phyloP scores from a whole-genome alignment of 2,797 vertebrate species.

The Rhabdomys pumilio region DNA sequence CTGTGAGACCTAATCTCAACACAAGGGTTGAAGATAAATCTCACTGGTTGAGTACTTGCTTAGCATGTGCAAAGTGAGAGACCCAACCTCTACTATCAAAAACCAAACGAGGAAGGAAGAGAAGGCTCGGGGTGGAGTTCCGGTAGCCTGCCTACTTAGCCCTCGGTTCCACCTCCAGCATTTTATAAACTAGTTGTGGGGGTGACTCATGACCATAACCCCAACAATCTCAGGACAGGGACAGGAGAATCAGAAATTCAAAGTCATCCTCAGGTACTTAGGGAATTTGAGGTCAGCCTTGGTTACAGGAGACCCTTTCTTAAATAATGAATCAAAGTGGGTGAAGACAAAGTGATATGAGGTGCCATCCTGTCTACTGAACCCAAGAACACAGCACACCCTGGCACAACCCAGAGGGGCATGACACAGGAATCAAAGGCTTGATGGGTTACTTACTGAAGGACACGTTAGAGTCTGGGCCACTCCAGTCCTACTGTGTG shows the following conservation, averaged over 20 bases:
- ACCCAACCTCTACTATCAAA: neutral
- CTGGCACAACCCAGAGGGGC: neutral
- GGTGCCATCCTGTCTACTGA: neutral
- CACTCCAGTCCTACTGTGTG: neutral
- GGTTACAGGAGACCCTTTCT: neutral
- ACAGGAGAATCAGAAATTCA: neutral
- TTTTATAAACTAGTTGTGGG: neutral
- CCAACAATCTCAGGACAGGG: too few species aligned
- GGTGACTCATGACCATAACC: neutral
- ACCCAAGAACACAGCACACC: neutral
- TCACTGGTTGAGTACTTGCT: neutral
- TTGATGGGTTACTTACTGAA: neutral
- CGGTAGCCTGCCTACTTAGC: neutral
- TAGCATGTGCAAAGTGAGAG: neutral
- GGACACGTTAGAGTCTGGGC: neutral
- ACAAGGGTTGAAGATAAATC: neutral
- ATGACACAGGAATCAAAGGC: neutral
- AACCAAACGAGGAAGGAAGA: neutral
- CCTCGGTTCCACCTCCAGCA: neutral
- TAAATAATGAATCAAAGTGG: neutral
- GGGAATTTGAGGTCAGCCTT: neutral
- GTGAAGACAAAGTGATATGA: neutral
- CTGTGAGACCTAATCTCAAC: neutral
- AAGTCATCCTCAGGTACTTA: neutral
- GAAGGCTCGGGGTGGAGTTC: neutral